These are phyloP conservation scores for Diachasma alloeum DNA, from an alignment of 1,140 invertebrate species.

Conservation along the genomic window DNA sequence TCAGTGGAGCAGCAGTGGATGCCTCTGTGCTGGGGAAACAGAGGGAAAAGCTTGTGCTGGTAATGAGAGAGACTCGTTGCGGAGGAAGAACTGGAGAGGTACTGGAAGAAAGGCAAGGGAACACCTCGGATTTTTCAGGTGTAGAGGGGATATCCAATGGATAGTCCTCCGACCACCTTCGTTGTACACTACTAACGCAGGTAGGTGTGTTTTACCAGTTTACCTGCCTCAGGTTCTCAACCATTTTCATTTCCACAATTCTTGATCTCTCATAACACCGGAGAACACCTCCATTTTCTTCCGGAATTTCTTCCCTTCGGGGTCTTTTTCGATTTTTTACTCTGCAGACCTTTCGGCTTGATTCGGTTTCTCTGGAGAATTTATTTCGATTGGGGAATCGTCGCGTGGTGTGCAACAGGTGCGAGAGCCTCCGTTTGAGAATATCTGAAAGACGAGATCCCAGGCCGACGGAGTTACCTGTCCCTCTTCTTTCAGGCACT, in stretches of 20 bases:
- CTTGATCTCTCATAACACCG: too few relatives aligned
- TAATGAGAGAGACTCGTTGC: neutral
- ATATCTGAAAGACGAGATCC: conserved; percentile 4
- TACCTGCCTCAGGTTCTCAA: conserved; percentile 53
- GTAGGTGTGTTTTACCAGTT: conserved; percentile 49
- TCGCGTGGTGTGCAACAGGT: neutral
- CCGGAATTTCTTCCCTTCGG: too few relatives aligned
- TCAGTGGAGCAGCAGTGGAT: too few relatives aligned
- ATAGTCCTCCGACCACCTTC: conserved; percentile 51
- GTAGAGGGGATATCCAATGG: conserved; percentile 38
- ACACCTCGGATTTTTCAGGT: conserved; percentile 16
- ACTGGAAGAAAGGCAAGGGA: conserved; percentile 34
- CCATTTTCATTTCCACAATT: neutral
- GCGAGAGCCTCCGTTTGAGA: neutral
- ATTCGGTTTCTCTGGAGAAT: too few relatives aligned
- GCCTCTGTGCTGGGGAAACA: too few relatives aligned
- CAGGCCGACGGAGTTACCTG: neutral
- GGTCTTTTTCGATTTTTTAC: neutral
- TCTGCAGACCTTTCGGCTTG: too few relatives aligned
- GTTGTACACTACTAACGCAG: conserved; percentile 40
- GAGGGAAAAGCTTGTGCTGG: neutral
- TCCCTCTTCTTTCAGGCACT: neutral
- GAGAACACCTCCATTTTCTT: too few relatives aligned
- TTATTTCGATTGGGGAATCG: neutral
- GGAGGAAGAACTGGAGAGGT: conserved; percentile 47